These are phyloP conservation scores for Sebastes miniatus DNA, from an alignment of 2,797 vertebrate species.

Conservation along the genomic window DNA sequence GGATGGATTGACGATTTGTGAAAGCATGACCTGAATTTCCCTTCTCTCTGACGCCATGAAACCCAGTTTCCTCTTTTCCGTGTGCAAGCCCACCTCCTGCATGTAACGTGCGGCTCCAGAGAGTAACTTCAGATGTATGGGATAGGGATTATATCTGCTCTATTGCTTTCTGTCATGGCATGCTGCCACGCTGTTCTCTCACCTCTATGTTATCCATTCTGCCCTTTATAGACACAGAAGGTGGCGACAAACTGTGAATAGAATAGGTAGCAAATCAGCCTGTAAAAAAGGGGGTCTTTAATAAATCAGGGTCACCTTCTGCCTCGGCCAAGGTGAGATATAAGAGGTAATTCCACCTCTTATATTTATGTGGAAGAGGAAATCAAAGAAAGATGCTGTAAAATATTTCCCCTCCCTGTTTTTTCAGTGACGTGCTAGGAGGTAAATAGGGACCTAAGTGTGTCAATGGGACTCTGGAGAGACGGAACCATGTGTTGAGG, in stretches of 20 bases:
- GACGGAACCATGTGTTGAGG: slow-evolving; percentile 43
- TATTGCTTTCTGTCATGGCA: slow-evolving; percentile 67
- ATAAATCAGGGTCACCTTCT: slow-evolving; percentile 23
- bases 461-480: slow-evolving; percentile 78
- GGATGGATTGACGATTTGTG: slow-evolving; percentile 50
- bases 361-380: slow-evolving; percentile 13
- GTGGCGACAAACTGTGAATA: slow-evolving; percentile 36
- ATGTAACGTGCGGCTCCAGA: slow-evolving; percentile 58
- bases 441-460: slow-evolving; percentile 65
- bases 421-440: slow-evolving; percentile 65
- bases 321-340: slow-evolving; percentile 23
- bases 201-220: slow-evolving; percentile 39
- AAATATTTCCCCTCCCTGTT: slow-evolving; percentile 14
- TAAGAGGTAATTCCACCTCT: not conserved
- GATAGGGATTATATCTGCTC: slow-evolving; percentile 50
- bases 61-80: slow-evolving; percentile 44
- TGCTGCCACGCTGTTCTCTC: slow-evolving; percentile 61
- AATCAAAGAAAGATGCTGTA: slow-evolving; percentile 27
- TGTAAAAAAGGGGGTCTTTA: not conserved
- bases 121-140: slow-evolving; percentile 54
- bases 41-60: slow-evolving; percentile 40
- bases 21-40: slow-evolving; percentile 70
- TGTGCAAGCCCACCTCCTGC: slow-evolving; percentile 63
- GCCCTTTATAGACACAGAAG: slow-evolving; percentile 39
- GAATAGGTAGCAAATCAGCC: slow-evolving; percentile 21